Conservation (phyloP, 2,888 invertebrate species). For the Corythucha ciliata region DNA sequence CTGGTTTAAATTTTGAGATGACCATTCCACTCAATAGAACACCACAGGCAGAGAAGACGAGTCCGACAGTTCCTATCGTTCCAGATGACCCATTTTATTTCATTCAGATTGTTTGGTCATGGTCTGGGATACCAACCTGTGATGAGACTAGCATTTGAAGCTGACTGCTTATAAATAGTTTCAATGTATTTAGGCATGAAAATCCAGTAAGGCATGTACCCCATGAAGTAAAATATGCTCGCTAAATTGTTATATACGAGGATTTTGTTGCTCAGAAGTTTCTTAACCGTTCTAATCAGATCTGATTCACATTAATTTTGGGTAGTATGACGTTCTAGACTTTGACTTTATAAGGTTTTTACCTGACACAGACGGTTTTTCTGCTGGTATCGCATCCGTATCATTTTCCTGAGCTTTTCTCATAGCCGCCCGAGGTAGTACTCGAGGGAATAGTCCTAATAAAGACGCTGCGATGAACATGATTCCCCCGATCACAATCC, state of each 20-base stretch:
- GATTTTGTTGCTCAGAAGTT: slow-evolving; percentile 55
- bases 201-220: slow-evolving; percentile 66
- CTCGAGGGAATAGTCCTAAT: slow-evolving; percentile 58
- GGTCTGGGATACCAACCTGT: slow-evolving; percentile 53
- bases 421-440: slow-evolving; percentile 55
- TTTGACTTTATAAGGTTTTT: too few relatives aligned
- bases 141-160: slow-evolving; percentile 62
- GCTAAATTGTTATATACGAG: slow-evolving; percentile 64
- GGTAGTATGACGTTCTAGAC: too few relatives aligned
- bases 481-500: slow-evolving; percentile 53
- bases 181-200: slow-evolving; percentile 77
- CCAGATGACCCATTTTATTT: neutral
- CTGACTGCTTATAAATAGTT: slow-evolving; percentile 66
- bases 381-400: slow-evolving; percentile 31
- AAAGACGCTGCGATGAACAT: slow-evolving; percentile 52
- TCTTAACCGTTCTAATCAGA: slow-evolving; percentile 54
- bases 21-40: slow-evolving; percentile 54
- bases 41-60: slow-evolving; percentile 58
- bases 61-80: slow-evolving; percentile 48
- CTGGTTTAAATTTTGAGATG: slow-evolving; percentile 55
- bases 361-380: slow-evolving; percentile 43
- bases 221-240: slow-evolving; percentile 61
- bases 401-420: slow-evolving; percentile 40
- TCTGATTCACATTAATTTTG: too few relatives aligned
- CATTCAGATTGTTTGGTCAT: neutral